Conservation (phyloP, 1,140 invertebrate genomes). For the Eciton burchellii region DNA sequence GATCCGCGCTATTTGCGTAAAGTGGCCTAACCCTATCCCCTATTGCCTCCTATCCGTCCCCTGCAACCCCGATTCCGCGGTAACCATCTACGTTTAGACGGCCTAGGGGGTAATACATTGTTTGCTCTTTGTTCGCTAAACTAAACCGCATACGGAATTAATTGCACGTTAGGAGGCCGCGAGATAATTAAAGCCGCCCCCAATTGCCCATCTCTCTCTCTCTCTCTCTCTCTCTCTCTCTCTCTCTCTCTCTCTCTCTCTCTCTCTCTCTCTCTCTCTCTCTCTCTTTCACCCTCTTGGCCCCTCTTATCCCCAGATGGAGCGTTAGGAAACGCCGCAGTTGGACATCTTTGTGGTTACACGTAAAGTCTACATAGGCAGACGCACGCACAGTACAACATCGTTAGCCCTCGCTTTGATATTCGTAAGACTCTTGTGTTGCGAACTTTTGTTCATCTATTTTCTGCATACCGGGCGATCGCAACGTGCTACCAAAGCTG, state of each 20-base stretch:
- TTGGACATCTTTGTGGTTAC: conserved; percentile 59
- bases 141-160: conserved; percentile 82
- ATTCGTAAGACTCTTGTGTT: neutral
- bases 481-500: neutral
- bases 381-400: neutral
- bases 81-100: conserved; percentile 80
- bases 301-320: conserved; percentile 42
- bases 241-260: too few species aligned
- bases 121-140: conserved; percentile 82
- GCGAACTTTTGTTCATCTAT: neutral
- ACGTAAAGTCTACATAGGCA: conserved; percentile 10
- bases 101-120: conserved; percentile 78
- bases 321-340: conserved; percentile 36
- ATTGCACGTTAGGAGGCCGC: conserved; percentile 80
- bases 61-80: conserved; percentile 60
- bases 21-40: conserved; percentile 75
- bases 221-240: too few species aligned
- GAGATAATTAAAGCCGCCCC: conserved; percentile 80
- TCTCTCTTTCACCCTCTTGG: too few species aligned
- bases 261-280: too few species aligned
- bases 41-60: conserved; percentile 39
- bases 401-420: neutral
- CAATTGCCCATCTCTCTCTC: conserved; percentile 50
- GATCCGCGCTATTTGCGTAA: conserved; percentile 81
- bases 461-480: neutral